Evolutionary conservation across 2,113 vertebrate species (phyloP), one percentile per base, ranked within the genome.

Genomic region (Pitta sordida): DNA sequence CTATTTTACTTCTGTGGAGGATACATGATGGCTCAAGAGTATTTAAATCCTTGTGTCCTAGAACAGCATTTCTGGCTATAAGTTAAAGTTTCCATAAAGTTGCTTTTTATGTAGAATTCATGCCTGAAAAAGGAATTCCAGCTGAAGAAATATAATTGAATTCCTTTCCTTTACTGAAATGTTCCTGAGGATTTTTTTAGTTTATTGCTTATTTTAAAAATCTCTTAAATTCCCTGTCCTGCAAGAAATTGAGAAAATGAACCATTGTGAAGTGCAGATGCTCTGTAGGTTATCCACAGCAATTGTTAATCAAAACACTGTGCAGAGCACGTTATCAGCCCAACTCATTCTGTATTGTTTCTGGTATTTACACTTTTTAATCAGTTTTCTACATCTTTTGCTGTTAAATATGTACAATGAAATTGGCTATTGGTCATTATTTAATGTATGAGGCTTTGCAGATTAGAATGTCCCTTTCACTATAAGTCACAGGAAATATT

Each of bases 71-170:
- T 93, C 26, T 86, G 46, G 19, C 51, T 39, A 2, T 46, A 67
- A 83, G 34, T 73, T 49, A 23, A 52, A 62, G 18, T 67, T 92
- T 26, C 62, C 34, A 14, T 19, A 43, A 26, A 55, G 76, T 93
- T 83, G 51, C 36, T 6, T 41, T 69, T 91, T 87, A n/a, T 70
- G 87, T 53, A 62, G 79, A 82, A 83, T 64, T 85, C 60, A 34
- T 86, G 27, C 43, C 63, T 90, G 79, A 84, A 68, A 86, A n/a
- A 91, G 46, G 80, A 77, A 71, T 93, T 95, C 75, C 29, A 76
- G 10, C 27, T 87, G 23, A 59, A 62, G 89, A 88, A 65, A 14
- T n/a, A 69, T n/a, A 2, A 9, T 17, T 79, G n/a, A 76, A 90
- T 93, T 85, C 37, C 36, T 79, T 95, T 79, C 62, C 75, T 86